These are phyloP conservation scores for Microctenopoma lineatum DNA, from an alignment of 2,797 vertebrate species.

Conservation along the genomic window DNA sequence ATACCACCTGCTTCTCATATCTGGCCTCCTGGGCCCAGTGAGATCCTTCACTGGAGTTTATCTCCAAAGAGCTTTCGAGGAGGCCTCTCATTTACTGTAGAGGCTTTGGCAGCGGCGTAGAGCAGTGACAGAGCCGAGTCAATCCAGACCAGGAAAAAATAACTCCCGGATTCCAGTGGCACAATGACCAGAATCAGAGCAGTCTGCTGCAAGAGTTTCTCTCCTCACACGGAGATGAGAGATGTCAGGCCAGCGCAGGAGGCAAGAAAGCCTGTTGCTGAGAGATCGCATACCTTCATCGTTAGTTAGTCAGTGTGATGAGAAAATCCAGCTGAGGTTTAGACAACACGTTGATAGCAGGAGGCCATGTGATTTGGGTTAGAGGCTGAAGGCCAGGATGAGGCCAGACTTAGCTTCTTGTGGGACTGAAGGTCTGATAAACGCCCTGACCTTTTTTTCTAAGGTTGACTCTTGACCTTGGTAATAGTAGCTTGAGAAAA, in stretches of 20 bases:
- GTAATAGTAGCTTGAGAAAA: neutral
- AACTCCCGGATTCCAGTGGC: slow-evolving; percentile 68
- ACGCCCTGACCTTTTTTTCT: too few species aligned
- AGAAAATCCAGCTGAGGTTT: slow-evolving; percentile 21
- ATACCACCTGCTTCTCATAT: slow-evolving; percentile 70
- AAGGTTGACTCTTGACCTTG: neutral
- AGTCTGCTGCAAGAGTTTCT: slow-evolving; percentile 40
- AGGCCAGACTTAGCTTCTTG: neutral
- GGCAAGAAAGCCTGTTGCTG: slow-evolving; percentile 23
- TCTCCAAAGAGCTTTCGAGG: slow-evolving; percentile 63
- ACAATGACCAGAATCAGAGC: slow-evolving; percentile 65
- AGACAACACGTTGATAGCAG: slow-evolving; percentile 57
- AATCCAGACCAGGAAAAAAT: slow-evolving; percentile 55
- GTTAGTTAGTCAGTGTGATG: slow-evolving; percentile 20
- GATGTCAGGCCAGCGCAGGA: slow-evolving; percentile 42
- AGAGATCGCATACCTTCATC: slow-evolving; percentile 66
- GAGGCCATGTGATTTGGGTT: slow-evolving; percentile 23
- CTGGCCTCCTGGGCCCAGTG: slow-evolving; percentile 51
- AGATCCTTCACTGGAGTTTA: slow-evolving; percentile 66
- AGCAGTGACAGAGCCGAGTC: slow-evolving; percentile 47
- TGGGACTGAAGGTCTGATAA: too few species aligned
- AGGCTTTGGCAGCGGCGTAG: slow-evolving; percentile 53
- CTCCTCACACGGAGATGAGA: slow-evolving; percentile 65
- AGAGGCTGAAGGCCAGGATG: neutral
- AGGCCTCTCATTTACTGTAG: slow-evolving; percentile 65